These are phyloP conservation scores for Garra rufa DNA, from an alignment of 2,113 vertebrate species.

Conservation along the genomic window DNA sequence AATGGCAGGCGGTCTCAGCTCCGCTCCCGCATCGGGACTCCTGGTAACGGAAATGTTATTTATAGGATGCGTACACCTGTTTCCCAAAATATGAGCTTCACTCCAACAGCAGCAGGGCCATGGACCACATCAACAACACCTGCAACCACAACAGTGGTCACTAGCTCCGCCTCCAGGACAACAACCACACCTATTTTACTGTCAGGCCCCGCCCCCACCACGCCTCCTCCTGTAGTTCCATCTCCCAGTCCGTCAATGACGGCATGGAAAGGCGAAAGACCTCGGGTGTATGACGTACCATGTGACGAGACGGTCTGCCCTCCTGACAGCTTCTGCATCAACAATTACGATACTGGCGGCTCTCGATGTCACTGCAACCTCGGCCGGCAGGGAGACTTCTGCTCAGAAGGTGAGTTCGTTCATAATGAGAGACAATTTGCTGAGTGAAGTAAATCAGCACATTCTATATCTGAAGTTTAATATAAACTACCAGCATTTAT, in stretches of 20 bases:
- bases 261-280: conserved; percentile 50
- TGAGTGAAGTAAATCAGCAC: not conserved
- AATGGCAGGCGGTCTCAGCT: conserved; percentile 80
- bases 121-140: conserved; percentile 52
- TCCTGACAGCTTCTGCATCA: conserved; percentile 89
- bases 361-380: conserved; percentile 92
- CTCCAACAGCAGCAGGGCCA: conserved; percentile 32
- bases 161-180: not conserved
- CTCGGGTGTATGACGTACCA: conserved; percentile 75
- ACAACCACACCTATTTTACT: not conserved
- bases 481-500: not conserved
- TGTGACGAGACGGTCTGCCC: conserved; percentile 90
- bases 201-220: conserved; percentile 42
- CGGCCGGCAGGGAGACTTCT: conserved; percentile 84
- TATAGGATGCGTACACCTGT: conserved; percentile 67
- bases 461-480: not conserved
- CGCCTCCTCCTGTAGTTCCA: not conserved
- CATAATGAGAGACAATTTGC: not conserved
- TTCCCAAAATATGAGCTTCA: conserved; percentile 38
- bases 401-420: conserved; percentile 82
- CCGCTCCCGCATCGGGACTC: conserved; percentile 69
- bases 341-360: conserved; percentile 83
- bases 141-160: conserved; percentile 45
- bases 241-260: conserved; percentile 61
- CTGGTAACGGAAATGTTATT: conserved; percentile 68